These are phyloP conservation scores for Brachionus sp. DNA, from an alignment of 1,140 invertebrate genomes.

Conservation along the genomic window DNA sequence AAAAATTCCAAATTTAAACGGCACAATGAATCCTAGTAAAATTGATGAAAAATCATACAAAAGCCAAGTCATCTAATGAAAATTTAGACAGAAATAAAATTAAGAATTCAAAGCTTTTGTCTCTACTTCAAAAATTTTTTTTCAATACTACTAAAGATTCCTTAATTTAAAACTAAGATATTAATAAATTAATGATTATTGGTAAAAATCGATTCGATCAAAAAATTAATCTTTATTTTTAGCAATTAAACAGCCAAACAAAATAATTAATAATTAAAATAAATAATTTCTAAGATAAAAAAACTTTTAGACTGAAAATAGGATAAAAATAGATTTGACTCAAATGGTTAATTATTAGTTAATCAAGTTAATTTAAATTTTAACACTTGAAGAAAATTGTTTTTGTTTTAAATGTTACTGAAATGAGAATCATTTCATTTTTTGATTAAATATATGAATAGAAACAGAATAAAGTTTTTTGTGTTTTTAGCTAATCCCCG, in stretches of 20 bases:
- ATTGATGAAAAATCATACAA: neutral
- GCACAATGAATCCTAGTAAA: no score
- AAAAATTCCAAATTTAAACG: no score
- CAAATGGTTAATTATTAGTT: no score
- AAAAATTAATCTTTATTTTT: neutral
- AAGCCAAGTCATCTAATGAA: neutral
- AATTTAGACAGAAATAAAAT: neutral
- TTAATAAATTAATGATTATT: neutral
- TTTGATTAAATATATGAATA: no score
- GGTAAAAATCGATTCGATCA: neutral
- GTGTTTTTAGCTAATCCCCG: no score
- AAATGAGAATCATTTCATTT: no score
- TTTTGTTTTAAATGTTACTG: no score
- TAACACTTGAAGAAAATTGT: no score
- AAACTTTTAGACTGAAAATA: no score
- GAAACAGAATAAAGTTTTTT: no score
- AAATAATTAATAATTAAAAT: neutral
- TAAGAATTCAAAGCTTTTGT: neutral
- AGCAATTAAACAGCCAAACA: neutral
- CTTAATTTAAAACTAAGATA: neutral
- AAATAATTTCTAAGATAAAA: neutral
- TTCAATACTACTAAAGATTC: neutral
- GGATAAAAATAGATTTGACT: no score
- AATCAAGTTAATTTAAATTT: no score
- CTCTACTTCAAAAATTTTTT: neutral